Conservation (phyloP, 2,113 vertebrate species). For the Cebidichthys violaceus region DNA sequence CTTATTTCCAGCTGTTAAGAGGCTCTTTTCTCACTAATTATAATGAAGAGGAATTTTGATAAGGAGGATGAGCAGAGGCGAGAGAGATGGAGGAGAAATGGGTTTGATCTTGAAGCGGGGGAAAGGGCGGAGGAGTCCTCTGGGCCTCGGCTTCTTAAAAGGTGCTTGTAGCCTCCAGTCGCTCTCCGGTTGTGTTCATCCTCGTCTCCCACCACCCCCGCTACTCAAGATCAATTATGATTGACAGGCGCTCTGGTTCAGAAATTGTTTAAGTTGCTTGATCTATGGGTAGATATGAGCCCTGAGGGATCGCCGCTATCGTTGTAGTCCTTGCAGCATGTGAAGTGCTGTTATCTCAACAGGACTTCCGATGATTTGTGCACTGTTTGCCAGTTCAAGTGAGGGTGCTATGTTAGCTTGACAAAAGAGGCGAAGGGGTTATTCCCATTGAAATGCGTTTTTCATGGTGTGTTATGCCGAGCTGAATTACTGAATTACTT, state of each 20-base stretch:
- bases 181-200: conserved; percentile 49
- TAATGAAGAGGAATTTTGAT: conserved; percentile 59
- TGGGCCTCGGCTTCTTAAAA: conserved; percentile 60
- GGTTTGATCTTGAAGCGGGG: conserved; percentile 70
- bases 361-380: conserved; percentile 46
- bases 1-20: conserved; percentile 55
- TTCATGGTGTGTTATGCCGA: conserved; percentile 2
- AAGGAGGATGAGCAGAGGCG: conserved; percentile 37
- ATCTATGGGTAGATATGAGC: conserved; percentile 57
- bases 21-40: conserved; percentile 33
- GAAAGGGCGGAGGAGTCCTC: conserved; percentile 59
- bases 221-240: conserved; percentile 75
- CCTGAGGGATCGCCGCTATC: background rate
- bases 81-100: conserved; percentile 44
- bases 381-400: conserved; percentile 37
- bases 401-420: background rate
- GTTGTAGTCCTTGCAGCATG: conserved; percentile 25
- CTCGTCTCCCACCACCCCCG: conserved; percentile 29
- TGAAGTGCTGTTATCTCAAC: conserved; percentile 16
- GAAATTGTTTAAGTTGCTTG: conserved; percentile 61
- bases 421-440: background rate
- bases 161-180: conserved; percentile 63
- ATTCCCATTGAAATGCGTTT: conserved; percentile 11
- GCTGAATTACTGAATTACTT: conserved; percentile 30
- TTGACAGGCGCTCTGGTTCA: conserved; percentile 62